Evolutionary conservation across 2,888 invertebrate genomes (phyloP), one percentile per base, ranked within the genome.

Genomic region (Hirtodrosophila cameraria): DNA sequence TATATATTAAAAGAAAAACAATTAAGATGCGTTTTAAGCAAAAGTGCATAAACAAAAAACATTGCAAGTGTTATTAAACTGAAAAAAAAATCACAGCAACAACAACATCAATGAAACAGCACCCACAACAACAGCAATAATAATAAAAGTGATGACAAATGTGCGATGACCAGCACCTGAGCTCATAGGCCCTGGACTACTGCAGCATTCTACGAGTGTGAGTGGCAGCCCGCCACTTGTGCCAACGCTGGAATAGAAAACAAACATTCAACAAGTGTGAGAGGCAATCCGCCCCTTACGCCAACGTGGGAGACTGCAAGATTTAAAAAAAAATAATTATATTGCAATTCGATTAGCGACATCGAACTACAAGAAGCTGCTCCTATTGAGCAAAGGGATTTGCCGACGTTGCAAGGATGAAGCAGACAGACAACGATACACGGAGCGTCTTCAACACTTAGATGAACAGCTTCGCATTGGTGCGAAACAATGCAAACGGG

Each of bases 121-220:
- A 27, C 7, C n/a, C 27, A 27, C 27, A 27, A 27, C 27, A 27
- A 27, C 27, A 27, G 27, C 27, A 27, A 27, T 7, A 27, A 27
- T 27, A 27, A 27, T 27, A 27, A 27, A 27, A 27, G 27, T 27
- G 27, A 27, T 27, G 27, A 27, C 27, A 27, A 27, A 27, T 33
- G 28, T 28, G 28, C 28, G 28, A 28, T n/a, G 28, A 28, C 28
- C 28, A 11, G n/a, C 28, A 11, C 3, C 28, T 28, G 33, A 33
- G 33, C 33, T 13, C 33, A 33, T 33, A 33, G 33, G 33, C 33
- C 33, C 33, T 2, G 33, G 33, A 33, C 33, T 13, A 33, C 33
- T 2, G 13, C 33, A 33, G 33, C 33, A 33, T 1, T 2, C 3
- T 13, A 33, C 7, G 12, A 33, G 33, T 13, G 33, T 3, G 33